These are phyloP conservation scores for Napeogenes inachia DNA, from an alignment of 2,888 invertebrate species.

Conservation along the genomic window DNA sequence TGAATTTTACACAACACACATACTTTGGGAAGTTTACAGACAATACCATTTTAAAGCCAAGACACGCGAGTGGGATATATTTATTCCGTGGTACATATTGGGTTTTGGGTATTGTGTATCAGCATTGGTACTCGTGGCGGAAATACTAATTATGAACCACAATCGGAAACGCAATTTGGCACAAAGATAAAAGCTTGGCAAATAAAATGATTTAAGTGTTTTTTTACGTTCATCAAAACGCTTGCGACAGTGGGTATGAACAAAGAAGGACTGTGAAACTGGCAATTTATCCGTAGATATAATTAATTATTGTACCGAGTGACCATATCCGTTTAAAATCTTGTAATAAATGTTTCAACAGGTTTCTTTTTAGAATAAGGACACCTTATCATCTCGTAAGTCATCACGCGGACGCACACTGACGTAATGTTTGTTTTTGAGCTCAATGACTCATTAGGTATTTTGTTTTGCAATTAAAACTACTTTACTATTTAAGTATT, in stretches of 20 bases:
- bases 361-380: too few species aligned
- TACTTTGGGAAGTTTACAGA: slow-evolving; percentile 16
- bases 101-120: slow-evolving; percentile 37
- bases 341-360: too few species aligned
- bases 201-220: too few species aligned
- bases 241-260: background rate
- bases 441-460: too few species aligned
- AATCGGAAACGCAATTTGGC: background rate
- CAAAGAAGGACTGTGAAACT: background rate
- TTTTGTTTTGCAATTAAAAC: too few species aligned
- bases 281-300: background rate
- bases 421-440: too few species aligned
- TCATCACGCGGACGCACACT: too few species aligned
- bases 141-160: slow-evolving; percentile 21
- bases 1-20: slow-evolving; percentile 17
- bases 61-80: slow-evolving; percentile 24
- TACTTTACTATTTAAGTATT: too few species aligned
- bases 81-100: slow-evolving; percentile 45
- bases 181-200: too few species aligned
- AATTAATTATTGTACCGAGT: background rate
- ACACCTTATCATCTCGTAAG: too few species aligned
- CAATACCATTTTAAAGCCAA: slow-evolving; percentile 12
- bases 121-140: slow-evolving; percentile 32
- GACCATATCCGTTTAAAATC: too few species aligned
- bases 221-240: too few species aligned